Evolutionary conservation across 53 echinoderm and acorn worm genomes (phyloP), one percentile per base, ranked within the genome.

Genomic region (Holothuria scabra): DNA sequence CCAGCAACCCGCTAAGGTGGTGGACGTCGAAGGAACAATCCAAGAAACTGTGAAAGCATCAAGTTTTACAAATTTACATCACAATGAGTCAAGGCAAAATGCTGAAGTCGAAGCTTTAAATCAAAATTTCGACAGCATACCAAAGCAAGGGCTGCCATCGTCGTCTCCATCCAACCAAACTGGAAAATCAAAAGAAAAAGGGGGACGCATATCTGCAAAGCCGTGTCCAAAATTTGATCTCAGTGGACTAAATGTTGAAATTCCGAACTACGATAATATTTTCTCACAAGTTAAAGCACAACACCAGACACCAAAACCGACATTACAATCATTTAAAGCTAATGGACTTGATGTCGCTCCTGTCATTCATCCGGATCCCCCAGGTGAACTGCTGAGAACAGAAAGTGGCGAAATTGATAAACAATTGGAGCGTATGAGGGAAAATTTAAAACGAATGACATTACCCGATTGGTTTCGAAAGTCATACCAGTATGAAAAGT

Each of bases 341-440:
- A 72, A 38, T 44, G 46, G 12, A 72, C 78, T 56, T 26, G 78
- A 78, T 12, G 58, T 78, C 55, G 78, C 78, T 25, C 78, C 78
- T 29, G 78, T 19, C 52, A 61, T 81, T 37, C 44, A 61, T 20
- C 25, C 38, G 12, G 64, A 85, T 5, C 48, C 74, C 3, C 48
- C 74, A 18, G 49, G 62, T 4, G 64, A 85, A 32, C 81, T 85
- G 81, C 28, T 80, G 35, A 61, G n/a, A 24, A 59, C 85, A 28
- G 84, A 84, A 0, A 82, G 74, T 10, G 85, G 90, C 0, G 82
- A 85, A 18, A 89, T 89, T 20, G 85, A 85, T 6, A 79, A 85
- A 57, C 90, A 89, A 59, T 79, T 89, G 14, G 85, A 81, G 62
- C 90, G 90, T 23, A 89, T 89, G 90, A 46, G 90, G 20, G 82